These are phyloP conservation scores for Amia ocellicauda DNA, from an alignment of 2,113 vertebrate species.

Conservation along the genomic window DNA sequence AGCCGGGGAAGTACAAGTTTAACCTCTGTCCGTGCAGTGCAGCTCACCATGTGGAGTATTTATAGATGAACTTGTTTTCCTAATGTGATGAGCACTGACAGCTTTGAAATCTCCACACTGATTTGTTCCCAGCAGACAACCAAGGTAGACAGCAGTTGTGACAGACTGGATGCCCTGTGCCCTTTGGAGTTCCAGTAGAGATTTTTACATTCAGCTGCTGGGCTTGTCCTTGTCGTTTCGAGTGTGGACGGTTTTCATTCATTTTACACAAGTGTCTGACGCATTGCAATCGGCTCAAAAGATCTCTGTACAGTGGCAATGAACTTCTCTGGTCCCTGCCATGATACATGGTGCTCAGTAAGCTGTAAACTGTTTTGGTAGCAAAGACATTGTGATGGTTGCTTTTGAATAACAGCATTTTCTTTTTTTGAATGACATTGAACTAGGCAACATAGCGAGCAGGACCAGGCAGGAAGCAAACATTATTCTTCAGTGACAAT, in stretches of 20 bases:
- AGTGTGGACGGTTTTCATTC: neutral
- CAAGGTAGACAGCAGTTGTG: neutral
- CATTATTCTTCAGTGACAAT: too few species aligned
- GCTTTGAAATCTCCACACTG: conserved; percentile 11
- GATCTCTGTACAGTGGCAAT: too few species aligned
- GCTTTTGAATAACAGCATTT: too few species aligned
- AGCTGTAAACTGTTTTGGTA: too few species aligned
- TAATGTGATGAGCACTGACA: conserved; percentile 32
- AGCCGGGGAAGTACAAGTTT: neutral
- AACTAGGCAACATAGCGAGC: too few species aligned
- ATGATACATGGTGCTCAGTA: too few species aligned
- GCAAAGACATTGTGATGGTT: too few species aligned
- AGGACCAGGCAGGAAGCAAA: too few species aligned
- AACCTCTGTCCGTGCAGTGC: conserved; percentile 7
- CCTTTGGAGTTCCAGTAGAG: neutral
- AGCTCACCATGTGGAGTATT: neutral
- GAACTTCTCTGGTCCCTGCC: too few species aligned
- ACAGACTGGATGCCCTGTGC: neutral
- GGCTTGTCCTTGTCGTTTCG: neutral
- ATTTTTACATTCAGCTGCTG: neutral
- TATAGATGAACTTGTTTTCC: neutral
- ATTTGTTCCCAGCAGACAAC: neutral
- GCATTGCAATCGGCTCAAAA: too few species aligned
- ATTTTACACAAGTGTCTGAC: neutral
- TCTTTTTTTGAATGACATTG: too few species aligned